These are phyloP conservation scores for Hypsopygia costalis DNA, from an alignment of 2,888 invertebrate species.

Conservation along the genomic window DNA sequence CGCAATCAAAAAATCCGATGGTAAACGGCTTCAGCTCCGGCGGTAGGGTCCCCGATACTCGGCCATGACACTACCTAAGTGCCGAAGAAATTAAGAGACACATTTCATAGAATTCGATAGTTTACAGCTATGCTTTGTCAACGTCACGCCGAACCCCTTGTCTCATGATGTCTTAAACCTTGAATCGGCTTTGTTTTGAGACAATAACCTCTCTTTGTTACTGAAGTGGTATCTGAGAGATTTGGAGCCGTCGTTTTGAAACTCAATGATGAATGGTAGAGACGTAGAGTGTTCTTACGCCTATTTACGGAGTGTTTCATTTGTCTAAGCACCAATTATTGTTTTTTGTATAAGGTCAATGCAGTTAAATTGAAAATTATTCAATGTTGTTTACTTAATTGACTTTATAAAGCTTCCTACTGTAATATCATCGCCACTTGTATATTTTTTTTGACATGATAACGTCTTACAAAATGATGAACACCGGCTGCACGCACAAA, in stretches of 20 bases:
- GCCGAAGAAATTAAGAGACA: neutral
- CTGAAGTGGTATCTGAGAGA: slow-evolving; percentile 47
- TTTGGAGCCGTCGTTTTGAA: slow-evolving; percentile 35
- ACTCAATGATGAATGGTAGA: slow-evolving; percentile 53
- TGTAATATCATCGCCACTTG: no score
- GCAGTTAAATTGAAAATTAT: no score
- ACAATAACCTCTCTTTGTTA: slow-evolving; percentile 65
- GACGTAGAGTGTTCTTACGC: slow-evolving; percentile 46
- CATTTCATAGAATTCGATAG: neutral
- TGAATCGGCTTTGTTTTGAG: slow-evolving; percentile 53
- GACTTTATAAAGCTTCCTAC: no score
- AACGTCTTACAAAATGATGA: no score
- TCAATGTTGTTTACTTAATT: no score
- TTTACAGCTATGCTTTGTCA: neutral
- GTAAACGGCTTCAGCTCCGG: no score
- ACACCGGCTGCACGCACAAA: no score
- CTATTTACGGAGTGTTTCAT: slow-evolving; percentile 42
- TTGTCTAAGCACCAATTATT: slow-evolving; percentile 37
- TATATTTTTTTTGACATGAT: no score
- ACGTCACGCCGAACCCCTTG: neutral
- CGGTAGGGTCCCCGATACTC: no score
- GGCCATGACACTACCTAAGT: neutral
- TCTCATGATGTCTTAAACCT: neutral
- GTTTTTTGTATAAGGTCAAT: slow-evolving; percentile 41
- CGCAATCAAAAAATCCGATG: no score